These are phyloP conservation scores for Cynopterus brachyotis DNA, from an alignment of 2,113 vertebrate species.

Conservation along the genomic window DNA sequence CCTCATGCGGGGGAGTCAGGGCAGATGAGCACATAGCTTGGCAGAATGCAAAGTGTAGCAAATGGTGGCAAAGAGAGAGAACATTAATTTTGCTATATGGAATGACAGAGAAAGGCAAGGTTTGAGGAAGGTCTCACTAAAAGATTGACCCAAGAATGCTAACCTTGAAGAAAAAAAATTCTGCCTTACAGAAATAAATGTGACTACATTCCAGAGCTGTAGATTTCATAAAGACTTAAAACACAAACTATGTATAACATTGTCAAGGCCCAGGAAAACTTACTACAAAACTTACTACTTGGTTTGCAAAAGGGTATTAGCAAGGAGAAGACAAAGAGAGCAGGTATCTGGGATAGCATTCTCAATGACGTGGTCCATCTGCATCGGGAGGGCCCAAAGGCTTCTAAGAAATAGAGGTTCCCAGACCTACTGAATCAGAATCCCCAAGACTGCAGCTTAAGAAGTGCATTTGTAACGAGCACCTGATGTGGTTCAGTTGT, in stretches of 20 bases:
- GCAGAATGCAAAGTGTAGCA: not conserved
- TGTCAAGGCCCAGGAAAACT: not conserved
- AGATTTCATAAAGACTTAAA: not conserved
- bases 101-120: not conserved
- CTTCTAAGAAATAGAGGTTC: not conserved
- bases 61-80: not conserved
- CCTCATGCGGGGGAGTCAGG: accelerated
- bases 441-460: not conserved
- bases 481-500: not conserved
- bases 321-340: not conserved
- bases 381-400: not conserved
- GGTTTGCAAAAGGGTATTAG: not conserved
- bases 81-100: not conserved
- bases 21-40: not conserved
- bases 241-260: not conserved
- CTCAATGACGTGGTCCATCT: not conserved
- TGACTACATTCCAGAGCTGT: not conserved
- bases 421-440: not conserved
- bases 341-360: not conserved
- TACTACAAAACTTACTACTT: not conserved
- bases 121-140: not conserved
- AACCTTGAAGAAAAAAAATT: slow-evolving; percentile 2
- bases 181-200: not conserved
- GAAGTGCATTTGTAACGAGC: not conserved
- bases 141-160: not conserved